phyloP scores from a whole-genome alignment of 2,113 vertebrate species.

The Aix galericulata region DNA sequence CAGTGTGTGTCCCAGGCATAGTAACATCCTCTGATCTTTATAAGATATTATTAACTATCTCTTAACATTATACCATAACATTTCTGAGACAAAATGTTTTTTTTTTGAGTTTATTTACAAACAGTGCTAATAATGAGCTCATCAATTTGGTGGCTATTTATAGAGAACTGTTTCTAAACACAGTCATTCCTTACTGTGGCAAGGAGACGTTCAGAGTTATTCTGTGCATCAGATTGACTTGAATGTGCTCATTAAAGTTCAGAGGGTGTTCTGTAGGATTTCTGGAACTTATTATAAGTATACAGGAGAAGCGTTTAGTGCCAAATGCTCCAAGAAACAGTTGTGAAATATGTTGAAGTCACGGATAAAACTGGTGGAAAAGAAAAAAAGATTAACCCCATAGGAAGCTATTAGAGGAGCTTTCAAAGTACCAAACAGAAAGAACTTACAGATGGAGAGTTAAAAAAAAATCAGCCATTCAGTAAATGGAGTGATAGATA shows the following conservation, averaged over 20 bases:
- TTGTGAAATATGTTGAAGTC: background rate
- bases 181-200: background rate
- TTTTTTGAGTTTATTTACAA: background rate
- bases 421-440: background rate
- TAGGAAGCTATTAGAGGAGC: background rate
- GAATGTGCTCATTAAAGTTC: background rate
- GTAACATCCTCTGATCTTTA: background rate
- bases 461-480: background rate
- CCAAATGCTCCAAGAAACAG: background rate
- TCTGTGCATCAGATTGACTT: background rate
- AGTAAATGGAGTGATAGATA: background rate
- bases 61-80: background rate
- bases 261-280: background rate
- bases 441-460: background rate
- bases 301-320: background rate
- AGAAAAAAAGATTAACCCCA: background rate
- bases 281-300: background rate
- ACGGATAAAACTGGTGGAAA: background rate
- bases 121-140: background rate
- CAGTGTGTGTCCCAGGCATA: background rate
- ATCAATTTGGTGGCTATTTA: background rate
- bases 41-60: background rate
- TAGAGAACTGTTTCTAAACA: background rate
- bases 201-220: background rate
- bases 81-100: background rate